Evolutionary conservation across 2,888 invertebrate species (phyloP).

Genomic region (Gymnosoma rotundatum): DNA sequence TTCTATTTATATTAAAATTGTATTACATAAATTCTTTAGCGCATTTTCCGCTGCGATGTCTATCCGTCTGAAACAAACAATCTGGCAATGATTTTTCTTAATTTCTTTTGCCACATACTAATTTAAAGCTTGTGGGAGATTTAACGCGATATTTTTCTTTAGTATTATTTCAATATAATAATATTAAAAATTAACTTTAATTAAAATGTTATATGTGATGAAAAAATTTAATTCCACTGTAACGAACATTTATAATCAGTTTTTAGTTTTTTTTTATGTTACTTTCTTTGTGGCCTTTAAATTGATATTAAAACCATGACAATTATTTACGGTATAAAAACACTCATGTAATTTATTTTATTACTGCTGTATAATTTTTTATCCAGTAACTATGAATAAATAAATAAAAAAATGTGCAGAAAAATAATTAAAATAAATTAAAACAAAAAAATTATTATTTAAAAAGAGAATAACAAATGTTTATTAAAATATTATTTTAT

Average conservation of each 20-base stretch:
- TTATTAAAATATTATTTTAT: too few species aligned
- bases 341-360: background rate
- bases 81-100: too few species aligned
- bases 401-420: background rate
- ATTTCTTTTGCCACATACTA: background rate
- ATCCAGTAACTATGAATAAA: background rate
- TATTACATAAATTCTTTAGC: too few species aligned
- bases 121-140: too few species aligned
- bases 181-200: too few species aligned
- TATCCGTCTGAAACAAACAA: too few species aligned
- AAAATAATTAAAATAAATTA: background rate
- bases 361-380: background rate
- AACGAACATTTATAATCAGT: constrained; percentile 38
- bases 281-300: constrained; percentile 28
- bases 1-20: too few species aligned
- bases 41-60: too few species aligned
- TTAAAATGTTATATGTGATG: background rate
- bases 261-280: background rate
- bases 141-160: too few species aligned
- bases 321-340: background rate
- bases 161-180: too few species aligned
- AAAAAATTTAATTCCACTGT: background rate
- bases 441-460: background rate
- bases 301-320: constrained; percentile 2
- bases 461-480: too few species aligned